phyloP scores from a whole-genome alignment of 2,113 vertebrate species.

The Pedetes capensis region DNA sequence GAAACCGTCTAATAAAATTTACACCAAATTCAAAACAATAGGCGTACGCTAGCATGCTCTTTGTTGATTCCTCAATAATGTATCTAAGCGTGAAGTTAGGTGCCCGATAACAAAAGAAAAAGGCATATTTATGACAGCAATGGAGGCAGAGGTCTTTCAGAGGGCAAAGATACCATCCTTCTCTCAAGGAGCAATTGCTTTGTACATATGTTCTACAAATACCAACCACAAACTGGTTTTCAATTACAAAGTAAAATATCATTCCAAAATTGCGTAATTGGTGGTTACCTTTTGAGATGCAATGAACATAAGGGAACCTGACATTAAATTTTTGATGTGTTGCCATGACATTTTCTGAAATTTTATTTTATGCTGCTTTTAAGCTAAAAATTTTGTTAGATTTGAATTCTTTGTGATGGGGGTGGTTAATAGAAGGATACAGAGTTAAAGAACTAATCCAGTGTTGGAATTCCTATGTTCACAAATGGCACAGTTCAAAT shows the following conservation, averaged over 20 bases:
- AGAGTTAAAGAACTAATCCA: slow-evolving; percentile 62
- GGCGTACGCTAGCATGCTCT: neutral
- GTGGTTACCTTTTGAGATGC: slow-evolving; percentile 71
- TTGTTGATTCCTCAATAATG: neutral
- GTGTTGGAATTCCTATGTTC: slow-evolving; percentile 52
- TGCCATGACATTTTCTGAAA: slow-evolving; percentile 82
- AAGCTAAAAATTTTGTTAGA: slow-evolving; percentile 74
- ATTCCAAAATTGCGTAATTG: slow-evolving; percentile 74
- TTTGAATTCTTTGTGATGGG: slow-evolving; percentile 72
- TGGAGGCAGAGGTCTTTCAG: slow-evolving; percentile 46
- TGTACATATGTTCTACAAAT: slow-evolving; percentile 45
- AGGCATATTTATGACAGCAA: slow-evolving; percentile 42
- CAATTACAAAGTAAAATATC: slow-evolving; percentile 76
- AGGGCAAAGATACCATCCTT: neutral
- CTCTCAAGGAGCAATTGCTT: slow-evolving; percentile 44
- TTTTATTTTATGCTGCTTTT: slow-evolving; percentile 81
- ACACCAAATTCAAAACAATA: neutral
- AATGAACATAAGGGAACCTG: slow-evolving; percentile 82
- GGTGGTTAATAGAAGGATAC: slow-evolving; percentile 60
- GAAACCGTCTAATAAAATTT: neutral
- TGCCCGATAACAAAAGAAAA: neutral
- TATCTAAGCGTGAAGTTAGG: neutral
- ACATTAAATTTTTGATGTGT: slow-evolving; percentile 81
- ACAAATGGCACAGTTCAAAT: slow-evolving; percentile 46
- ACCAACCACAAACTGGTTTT: slow-evolving; percentile 66